Conservation (phyloP, 2,113 vertebrate genomes). For the Eulemur macaco region DNA sequence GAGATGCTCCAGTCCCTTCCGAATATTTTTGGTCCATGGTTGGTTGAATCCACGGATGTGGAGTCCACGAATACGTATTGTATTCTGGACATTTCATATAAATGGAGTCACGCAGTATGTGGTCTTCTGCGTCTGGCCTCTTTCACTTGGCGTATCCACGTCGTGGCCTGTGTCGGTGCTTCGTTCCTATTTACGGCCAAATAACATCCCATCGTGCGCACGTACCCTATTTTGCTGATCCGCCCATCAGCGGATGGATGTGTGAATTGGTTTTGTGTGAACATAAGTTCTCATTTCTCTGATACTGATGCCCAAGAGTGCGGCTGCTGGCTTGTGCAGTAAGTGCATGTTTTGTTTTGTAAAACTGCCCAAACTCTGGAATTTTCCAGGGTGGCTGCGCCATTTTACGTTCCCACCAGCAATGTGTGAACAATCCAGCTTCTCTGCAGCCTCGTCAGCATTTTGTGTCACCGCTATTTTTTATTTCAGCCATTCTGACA, state of each 20-base stretch:
- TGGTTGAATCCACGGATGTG: background rate
- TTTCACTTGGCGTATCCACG: background rate
- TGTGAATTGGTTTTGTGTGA: background rate
- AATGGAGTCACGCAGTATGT: accelerated
- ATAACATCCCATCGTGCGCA: accelerated
- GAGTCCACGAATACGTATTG: background rate
- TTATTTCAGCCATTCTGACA: background rate
- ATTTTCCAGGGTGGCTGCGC: accelerated
- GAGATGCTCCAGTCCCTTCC: background rate
- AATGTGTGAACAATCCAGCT: accelerated
- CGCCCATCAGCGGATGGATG: background rate
- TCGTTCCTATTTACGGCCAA: background rate
- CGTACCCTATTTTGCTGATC: background rate
- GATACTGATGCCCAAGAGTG: background rate
- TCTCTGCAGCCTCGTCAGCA: background rate
- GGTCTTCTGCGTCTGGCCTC: background rate
- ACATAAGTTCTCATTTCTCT: background rate
- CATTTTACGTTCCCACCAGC: background rate
- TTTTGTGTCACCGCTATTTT: background rate
- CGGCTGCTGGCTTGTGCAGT: accelerated
- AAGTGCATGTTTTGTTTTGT: accelerated
- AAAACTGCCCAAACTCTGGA: background rate
- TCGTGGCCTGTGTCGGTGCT: accelerated
- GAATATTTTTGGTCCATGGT: background rate
- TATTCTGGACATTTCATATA: background rate